Evolutionary conservation across 35 echinoderm and acorn worm species (phyloP), one percentile per base, ranked within the genome.

Genomic region (Ptychodera flava): DNA sequence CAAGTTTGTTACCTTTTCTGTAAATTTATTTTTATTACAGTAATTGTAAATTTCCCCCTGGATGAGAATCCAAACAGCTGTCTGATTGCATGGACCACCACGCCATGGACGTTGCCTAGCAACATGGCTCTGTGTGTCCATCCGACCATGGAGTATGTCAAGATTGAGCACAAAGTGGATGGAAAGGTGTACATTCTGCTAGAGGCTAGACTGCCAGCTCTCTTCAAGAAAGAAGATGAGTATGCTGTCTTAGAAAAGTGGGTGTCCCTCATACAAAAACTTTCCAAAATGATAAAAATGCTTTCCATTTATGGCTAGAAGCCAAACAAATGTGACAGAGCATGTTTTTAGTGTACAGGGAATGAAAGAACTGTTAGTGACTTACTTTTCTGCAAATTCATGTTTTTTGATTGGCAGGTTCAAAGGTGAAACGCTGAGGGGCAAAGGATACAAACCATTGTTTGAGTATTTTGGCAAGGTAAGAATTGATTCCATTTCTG

Each of bases 21-120:
- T n/a, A n/a, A n/a, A n/a, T n/a, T n/a, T n/a, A n/a, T n/a, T n/a
- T 81, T 36, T 30, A 33, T 29, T 22, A 30, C 86, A 99, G 96
- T 99, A 28, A 99, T 99, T 85, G 89, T 99, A 30, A 99, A 78
- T 84, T 99, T 94, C 77, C 96, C 96, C 14, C 35, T 97, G 83
- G 92, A 99, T 81, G 96, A 99, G 15, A 93, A 99, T n/a, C 92
- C 90, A 12, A 84, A 89, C 30, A 93, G 94, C 16, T 92, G 90
- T 31, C 30, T 99, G 31, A 99, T 99, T 31, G 96, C 96, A 31
- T 99, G 96, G 96, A 99, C 96, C 16, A 99, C 96, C 22, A 99
- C 96, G 0, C 96, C 96, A 0, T 99, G 96, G 96, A 99, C 96
- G 16, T 81, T 99, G 38, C 96, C 96, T 27, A 99, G 96, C 78